Base-by-base conservation (phyloP, 2,113 vertebrate genomes). In the Mobula birostris region DNA sequence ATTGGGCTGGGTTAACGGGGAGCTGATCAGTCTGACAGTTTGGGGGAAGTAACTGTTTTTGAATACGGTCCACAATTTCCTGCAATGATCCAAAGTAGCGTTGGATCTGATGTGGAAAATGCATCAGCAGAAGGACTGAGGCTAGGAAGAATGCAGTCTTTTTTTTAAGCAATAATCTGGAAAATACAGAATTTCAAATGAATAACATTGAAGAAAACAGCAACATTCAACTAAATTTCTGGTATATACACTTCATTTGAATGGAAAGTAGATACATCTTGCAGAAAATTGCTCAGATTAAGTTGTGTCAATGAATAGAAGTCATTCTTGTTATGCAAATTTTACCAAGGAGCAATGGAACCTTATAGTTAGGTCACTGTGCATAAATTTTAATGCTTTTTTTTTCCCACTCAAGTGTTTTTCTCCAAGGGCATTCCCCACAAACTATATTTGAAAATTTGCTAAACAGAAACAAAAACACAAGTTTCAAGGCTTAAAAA, bases 391-490 rank as follows among this genome's bases (percentile, higher is more conserved):
- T 94, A 32, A 96, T 94, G 88, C 94, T 94, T 94, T 95, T 95
- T 95, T 95, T 94, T 95, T 95, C 94, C 95, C 94, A 92, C 95
- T 96, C 94, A 93, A 95, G 94, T 95, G 96, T 95, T 95, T 95
- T 96, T 94, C 58, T 85, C 12, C 82, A 85, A 85, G 82, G 48
- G 24, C 48, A 85, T 3, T 85, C 40, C 58, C 40, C 12, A 12
- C 21, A 85, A 83, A 19, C 2, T 85, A 56, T 85, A 24, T 82
- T 85, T 58, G 48, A 19, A 85, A 56, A 85, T 56, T 58, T 58
- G 48, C 82, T 58, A 48, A 48, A 48, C 48, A 85, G 8, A 94
- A 94, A 96, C 94, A 95, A 94, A 96, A 96, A 96, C 96, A 83
- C 70, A 74, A 74, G 17, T 74, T 83, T 83, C 36, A 83, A 83